Evolutionary conservation across 2,888 invertebrate genomes (phyloP), one percentile per base, ranked within the genome.

Genomic region (Epistrophe grossulariae): DNA sequence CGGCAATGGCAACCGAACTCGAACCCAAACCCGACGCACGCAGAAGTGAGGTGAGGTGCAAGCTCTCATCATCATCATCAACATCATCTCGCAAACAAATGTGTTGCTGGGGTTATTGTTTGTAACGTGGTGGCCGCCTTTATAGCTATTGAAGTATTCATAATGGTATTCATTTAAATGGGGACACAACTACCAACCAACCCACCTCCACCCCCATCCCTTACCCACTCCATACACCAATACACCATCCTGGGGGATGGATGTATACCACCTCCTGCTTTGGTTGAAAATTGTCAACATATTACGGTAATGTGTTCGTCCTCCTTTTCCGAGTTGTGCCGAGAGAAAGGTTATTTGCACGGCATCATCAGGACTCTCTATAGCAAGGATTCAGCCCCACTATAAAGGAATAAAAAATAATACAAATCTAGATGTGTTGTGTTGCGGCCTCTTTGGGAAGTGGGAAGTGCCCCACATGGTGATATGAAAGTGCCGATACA

Each of bases 91-190:
- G 79, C 76, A 83, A 79, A 79, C 83, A 87, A 87, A 87, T 87
- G 87, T 79, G 83, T 79, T 82, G 87, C 83, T 76, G 66, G 83
- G 79, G 87, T 76, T 83, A 83, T 87, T 87, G 87, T 82, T 87
- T 87, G 83, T 83, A 87, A 87, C 82, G 79, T 83, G 87, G 83
- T 87, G 87, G 87, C 79, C 79, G 87, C 79, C 83, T 87, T 87
- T 87, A 87, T 87, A 83, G 87, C 87, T 87, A 83, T 87, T 87
- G 87, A 87, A 87, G 87, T 87, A 87, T 87, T 87, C 83, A 87
- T 87, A 87, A 87, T 83, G 87, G 87, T 64, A 87, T 87, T 87
- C 87, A 87, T 87, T 87, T 79, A 79, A 87, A 87, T 83, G 87
- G 76, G 87, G 76, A 74, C 83, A 83, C 64, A 19, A 70, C 73